Conservation (phyloP, 2,888 invertebrate species). For the Agonopterix alstromeriana region DNA sequence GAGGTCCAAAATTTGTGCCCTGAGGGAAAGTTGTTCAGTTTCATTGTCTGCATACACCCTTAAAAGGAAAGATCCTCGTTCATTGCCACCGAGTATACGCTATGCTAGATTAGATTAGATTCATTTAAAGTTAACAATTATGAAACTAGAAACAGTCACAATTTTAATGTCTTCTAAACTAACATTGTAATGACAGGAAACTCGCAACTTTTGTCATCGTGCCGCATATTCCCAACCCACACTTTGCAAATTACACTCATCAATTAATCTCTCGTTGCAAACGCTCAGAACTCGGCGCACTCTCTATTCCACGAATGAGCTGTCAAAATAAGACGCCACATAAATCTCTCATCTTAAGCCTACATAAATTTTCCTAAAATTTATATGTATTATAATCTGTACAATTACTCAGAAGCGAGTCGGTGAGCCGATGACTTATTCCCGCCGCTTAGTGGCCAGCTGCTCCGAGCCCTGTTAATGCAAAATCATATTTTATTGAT, state of each 20-base stretch:
- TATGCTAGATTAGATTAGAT: no score
- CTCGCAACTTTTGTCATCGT: no score
- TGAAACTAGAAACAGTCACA: no score
- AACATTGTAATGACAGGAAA: no score
- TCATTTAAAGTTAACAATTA: no score
- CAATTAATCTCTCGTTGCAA: conserved; percentile 5
- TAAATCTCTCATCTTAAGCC: conserved; percentile 45
- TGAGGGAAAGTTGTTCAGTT: no score
- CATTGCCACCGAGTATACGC: no score
- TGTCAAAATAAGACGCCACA: conserved; percentile 59
- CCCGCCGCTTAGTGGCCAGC: conserved; percentile 17
- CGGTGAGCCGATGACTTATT: conserved; percentile 33
- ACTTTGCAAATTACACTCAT: conserved; percentile 3
- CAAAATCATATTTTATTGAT: conserved; percentile 37
- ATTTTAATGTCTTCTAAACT: no score
- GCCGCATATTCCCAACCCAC: neutral
- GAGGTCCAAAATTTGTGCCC: no score
- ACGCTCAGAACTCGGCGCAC: neutral
- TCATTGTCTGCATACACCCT: no score
- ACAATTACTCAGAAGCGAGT: conserved; percentile 42
- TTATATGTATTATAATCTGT: conserved; percentile 55
- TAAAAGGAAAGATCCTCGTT: no score
- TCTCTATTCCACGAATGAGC: conserved; percentile 35
- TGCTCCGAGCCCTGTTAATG: conserved; percentile 27
- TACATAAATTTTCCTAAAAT: conserved; percentile 45